Conservation (phyloP, 2,797 vertebrate species). For the Platalea minor region DNA sequence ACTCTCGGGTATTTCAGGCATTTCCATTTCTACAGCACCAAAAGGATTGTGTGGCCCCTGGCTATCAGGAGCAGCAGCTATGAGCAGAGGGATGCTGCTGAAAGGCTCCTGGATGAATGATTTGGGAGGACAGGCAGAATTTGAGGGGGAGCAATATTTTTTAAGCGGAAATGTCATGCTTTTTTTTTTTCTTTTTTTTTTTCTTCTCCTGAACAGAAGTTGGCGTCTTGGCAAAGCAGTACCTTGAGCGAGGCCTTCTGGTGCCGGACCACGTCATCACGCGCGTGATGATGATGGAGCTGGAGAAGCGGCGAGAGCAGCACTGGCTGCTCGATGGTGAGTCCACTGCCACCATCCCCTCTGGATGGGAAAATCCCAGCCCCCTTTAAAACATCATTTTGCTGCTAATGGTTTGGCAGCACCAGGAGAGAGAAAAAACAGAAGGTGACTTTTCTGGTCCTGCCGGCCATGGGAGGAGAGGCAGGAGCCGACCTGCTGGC, state of each 20-base stretch:
- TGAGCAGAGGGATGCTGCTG: background rate
- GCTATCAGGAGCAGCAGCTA: background rate
- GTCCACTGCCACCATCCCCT: background rate
- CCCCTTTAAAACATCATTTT: rapidly evolving
- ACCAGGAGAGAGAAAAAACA: background rate
- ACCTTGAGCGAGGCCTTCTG: conserved; percentile 84
- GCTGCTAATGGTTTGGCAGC: background rate
- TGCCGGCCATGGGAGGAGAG: background rate
- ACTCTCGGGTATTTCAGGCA: background rate
- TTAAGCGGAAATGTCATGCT: background rate
- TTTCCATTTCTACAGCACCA: background rate
- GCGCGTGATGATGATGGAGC: conserved; percentile 82
- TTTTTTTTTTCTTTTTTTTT: background rate
- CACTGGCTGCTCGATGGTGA: conserved; percentile 93
- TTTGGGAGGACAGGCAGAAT: background rate
- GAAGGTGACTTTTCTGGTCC: background rate
- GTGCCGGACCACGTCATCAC: conserved; percentile 94
- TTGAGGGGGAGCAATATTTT: background rate
- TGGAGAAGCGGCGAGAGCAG: conserved; percentile 82
- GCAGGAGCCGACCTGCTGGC: background rate
- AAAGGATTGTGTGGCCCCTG: rapidly evolving
- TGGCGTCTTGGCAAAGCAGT: conserved; percentile 85
- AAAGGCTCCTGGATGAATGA: background rate
- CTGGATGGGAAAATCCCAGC: background rate
- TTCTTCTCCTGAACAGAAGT: conserved; percentile 71